phyloP scores from a whole-genome alignment of 2,888 invertebrate genomes.

The Flexamia atlantica region DNA sequence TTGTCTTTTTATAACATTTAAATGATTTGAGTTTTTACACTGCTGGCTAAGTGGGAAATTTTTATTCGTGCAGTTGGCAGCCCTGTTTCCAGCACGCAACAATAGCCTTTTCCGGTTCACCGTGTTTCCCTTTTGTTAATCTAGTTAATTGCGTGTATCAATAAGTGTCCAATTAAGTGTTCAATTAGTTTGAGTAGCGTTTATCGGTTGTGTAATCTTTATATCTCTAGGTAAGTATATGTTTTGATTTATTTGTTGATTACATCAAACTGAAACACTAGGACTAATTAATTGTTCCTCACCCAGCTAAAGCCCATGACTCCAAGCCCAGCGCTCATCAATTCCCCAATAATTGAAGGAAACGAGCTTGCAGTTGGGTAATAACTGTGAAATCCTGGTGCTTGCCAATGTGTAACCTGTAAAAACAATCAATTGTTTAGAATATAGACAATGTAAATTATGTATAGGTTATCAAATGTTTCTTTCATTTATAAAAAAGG shows the following conservation, averaged over 20 bases:
- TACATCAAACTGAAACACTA: neutral
- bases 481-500: no score
- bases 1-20: no score
- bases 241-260: neutral
- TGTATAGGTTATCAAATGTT: no score
- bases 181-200: no score
- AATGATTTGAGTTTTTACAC: no score
- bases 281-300: neutral
- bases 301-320: slow-evolving; percentile 96
- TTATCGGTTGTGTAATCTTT: neutral
- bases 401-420: slow-evolving; percentile 94
- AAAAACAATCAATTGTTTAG: slow-evolving; percentile 69
- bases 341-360: slow-evolving; percentile 90
- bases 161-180: no score
- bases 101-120: neutral
- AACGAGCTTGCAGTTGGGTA: slow-evolving; percentile 92
- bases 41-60: no score
- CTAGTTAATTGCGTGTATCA: neutral
- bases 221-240: neutral
- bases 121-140: neutral
- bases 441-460: no score
- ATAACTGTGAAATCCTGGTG: slow-evolving; percentile 95
- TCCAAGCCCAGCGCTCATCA: slow-evolving; percentile 90
- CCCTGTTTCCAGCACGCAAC: neutral
- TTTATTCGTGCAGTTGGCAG: neutral